Percentiles rank a stretch among this genome's conserved stretches.
phyloP scores from a whole-genome alignment of 2,113 vertebrate species.

The Rhynchopsitta pachyrhyncha region DNA sequence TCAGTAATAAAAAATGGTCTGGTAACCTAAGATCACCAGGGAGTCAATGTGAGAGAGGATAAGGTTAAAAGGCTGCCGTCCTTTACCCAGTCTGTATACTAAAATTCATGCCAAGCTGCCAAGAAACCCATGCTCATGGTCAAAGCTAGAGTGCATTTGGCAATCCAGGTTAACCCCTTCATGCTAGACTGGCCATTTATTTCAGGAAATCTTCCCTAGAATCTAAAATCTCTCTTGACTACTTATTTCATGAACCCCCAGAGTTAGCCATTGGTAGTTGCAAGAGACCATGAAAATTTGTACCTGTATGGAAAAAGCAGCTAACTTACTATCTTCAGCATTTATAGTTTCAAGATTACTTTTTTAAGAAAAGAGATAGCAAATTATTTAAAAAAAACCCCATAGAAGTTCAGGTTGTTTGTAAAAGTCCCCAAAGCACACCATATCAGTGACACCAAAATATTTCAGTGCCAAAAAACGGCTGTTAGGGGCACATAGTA shows the following conservation, averaged over 20 bases:
- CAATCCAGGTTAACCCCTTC: background rate
- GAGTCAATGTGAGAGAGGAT: background rate
- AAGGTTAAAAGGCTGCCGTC: background rate
- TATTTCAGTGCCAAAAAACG: background rate
- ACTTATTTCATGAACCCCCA: background rate
- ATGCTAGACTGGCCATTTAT: background rate
- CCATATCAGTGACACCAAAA: background rate
- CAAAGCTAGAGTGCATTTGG: background rate
- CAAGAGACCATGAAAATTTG: background rate
- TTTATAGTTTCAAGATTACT: background rate
- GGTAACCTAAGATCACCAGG: background rate
- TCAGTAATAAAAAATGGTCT: background rate
- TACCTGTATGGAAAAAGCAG: background rate
- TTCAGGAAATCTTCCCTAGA: background rate
- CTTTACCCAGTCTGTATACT: background rate
- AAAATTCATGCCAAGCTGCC: background rate
- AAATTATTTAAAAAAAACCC: background rate
- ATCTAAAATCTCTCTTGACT: background rate
- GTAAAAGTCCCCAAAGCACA: background rate
- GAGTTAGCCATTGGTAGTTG: background rate
- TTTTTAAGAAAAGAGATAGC: background rate
- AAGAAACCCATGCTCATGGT: background rate
- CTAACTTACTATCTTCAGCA: background rate
- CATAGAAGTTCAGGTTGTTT: background rate
- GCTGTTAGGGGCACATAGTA: background rate